Base-by-base conservation (phyloP, 2,888 invertebrate genomes). In the Alitta virens region DNA sequence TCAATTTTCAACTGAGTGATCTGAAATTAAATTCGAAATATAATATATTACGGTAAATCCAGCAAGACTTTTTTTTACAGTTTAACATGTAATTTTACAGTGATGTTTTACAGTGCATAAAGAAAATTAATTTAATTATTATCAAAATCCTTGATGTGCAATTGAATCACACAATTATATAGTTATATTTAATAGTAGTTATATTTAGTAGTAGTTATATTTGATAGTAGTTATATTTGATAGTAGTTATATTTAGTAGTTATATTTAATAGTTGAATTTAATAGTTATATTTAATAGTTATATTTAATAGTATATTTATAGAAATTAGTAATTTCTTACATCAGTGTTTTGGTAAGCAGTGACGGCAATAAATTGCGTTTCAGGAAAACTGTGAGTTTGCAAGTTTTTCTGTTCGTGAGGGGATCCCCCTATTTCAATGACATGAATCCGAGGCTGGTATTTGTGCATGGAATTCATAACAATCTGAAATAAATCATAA, bases 1-100 rank as follows among this genome's bases (percentile, higher is more conserved):
- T 81, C 80, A 50, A 83, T 82, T 70, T 83, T 83, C 59, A 83
- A 69, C 56, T 80, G 74, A 12, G 82, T 83, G n/a, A 83, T 81
- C 82, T 83, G 71, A 5, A 72, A 74, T 40, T 50, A 54, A 68
- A 52, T 54, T n/a, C 56, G 46, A 53, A 56, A 63, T 5, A 62
- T 38, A 26, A 49, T 18, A n/a, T 18, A 33, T 40, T 9, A 26
- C 23, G 42, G 27, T 54, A 23, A 14, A 24, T 12, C 21, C 9
- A 7, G 53, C 9, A 21, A 53, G 26, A 63, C 12, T 25, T 33
- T n/a, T 25, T 38, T 24, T 1, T 33, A 14, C 38, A n/a, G 18
- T 43, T 23, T 16, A n/a, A 1, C 5, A 16, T 18, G 1, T 12
- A 27, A 43, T 23, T n/a, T n/a, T n/a, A n/a, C n/a, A n/a, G n/a